Evolutionary conservation across 2,797 vertebrate species (phyloP), one percentile per base, ranked within the genome.

Genomic region (Chelmon rostratus): DNA sequence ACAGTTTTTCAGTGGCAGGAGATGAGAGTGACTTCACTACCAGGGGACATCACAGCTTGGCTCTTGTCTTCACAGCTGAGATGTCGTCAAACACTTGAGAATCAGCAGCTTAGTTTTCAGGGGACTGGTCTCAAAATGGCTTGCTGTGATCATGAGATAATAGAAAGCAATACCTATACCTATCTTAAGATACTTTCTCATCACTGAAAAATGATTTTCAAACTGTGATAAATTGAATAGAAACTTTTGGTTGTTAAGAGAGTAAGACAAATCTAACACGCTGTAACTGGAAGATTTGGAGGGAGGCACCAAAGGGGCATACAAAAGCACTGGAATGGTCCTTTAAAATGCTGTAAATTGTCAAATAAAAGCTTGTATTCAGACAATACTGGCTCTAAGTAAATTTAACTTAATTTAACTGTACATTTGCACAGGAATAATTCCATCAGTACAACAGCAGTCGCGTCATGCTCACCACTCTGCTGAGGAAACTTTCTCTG

Each of bases 41-140:
- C 44, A 46, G 68, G 16, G 72, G 56, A 81, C 47, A 49, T 76
- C 15, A 58, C 68, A 82, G 38, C 52, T 47, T 5, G 16, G 37
- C 68, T 52, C 19, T 3, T 64, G 54, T 73, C 56, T 52, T 78
- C 71, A 70, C 28, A 35, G 19, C 46, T 57, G 46, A 69, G 57
- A 66, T 37, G 61, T 25, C 31, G 10, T 69, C 53, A 71, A 64
- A 81, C 57, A 57, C 50, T 61, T 19, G 6, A 46, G 33, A 68
- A 44, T 47, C 63, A 73, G 79, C 62, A 54, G 50, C 72, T 58
- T 53, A n/a, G 8, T 38, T 28, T 67, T 73, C 37, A 37, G 16
- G 35, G 18, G 40, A 40, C 3, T 44, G 53, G 9, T 16, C 40
- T 38, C 15, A 7, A 40, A 19, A 16, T 28, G 10, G 35, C 35